Evolutionary conservation across 2,888 invertebrate genomes (phyloP).

Genomic region (Noctuana brunneofusca): DNA sequence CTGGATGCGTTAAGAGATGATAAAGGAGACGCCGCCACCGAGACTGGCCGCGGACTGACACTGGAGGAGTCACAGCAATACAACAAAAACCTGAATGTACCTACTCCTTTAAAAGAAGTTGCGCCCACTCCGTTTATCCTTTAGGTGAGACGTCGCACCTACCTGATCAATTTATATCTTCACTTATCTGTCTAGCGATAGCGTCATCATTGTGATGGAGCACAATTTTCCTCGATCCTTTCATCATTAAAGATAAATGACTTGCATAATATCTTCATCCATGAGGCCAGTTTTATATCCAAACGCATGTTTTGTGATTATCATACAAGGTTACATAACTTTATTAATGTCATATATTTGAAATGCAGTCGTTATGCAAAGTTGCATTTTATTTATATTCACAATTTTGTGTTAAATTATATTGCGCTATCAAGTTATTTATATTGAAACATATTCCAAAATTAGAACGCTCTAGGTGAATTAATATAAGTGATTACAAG

Average conservation of each 20-base stretch:
- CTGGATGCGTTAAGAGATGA: slow-evolving; percentile 80
- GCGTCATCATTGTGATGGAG: slow-evolving; percentile 46
- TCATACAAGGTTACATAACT: slow-evolving; percentile 14
- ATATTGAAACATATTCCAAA: slow-evolving; percentile 13
- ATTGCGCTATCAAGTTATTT: slow-evolving; percentile 1
- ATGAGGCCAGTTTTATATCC: slow-evolving; percentile 18
- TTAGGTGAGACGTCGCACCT: slow-evolving; percentile 36
- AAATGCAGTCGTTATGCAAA: slow-evolving; percentile 21
- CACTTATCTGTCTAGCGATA: slow-evolving; percentile 41
- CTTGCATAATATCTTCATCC: slow-evolving; percentile 54
- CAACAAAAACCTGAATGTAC: slow-evolving; percentile 45
- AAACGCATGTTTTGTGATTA: slow-evolving; percentile 16
- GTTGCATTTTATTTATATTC: slow-evolving; percentile 13
- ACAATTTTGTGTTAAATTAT: slow-evolving; percentile 6
- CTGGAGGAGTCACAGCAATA: slow-evolving; percentile 55
- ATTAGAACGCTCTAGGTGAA: slow-evolving; percentile 7
- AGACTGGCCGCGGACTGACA: slow-evolving; percentile 51
- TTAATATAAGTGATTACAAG: too few species aligned
- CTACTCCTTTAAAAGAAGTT: slow-evolving; percentile 49
- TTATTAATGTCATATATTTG: slow-evolving; percentile 11
- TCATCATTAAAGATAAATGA: slow-evolving; percentile 42
- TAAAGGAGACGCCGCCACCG: slow-evolving; percentile 73
- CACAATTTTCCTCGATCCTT: slow-evolving; percentile 41
- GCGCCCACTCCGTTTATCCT: slow-evolving; percentile 42
- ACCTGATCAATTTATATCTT: slow-evolving; percentile 41